phyloP scores from a whole-genome alignment of 2,888 invertebrate genomes.

The Luperina testacea region DNA sequence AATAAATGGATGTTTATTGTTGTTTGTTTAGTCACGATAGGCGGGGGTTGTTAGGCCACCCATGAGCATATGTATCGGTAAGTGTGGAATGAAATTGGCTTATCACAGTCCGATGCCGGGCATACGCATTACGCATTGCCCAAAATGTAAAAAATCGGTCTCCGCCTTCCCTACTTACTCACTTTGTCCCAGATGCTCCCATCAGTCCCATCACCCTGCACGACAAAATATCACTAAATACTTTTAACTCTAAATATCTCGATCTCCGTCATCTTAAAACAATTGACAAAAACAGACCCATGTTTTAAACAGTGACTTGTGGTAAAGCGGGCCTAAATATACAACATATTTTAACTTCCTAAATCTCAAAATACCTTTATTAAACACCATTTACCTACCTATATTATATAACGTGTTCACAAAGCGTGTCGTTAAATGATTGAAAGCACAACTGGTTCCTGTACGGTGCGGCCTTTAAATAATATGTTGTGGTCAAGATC shows the following conservation, averaged over 20 bases:
- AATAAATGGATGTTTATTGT: conserved; percentile 36
- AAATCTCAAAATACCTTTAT: conserved; percentile 13
- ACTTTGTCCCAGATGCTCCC: too few relatives aligned
- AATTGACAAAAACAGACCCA: neutral
- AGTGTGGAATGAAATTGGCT: too few relatives aligned
- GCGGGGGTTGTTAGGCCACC: conserved; percentile 1
- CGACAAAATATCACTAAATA: too few relatives aligned
- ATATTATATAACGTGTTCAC: conserved; percentile 22
- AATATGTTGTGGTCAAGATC: conserved; percentile 34
- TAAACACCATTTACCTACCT: conserved; percentile 7
- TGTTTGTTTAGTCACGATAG: conserved; percentile 50
- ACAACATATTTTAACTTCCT: neutral
- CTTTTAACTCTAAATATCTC: neutral
- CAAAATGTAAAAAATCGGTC: neutral
- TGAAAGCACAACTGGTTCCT: conserved; percentile 13
- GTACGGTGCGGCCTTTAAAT: conserved; percentile 16
- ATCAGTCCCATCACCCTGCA: too few relatives aligned
- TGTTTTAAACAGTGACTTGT: neutral
- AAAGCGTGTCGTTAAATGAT: conserved; percentile 37
- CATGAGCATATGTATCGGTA: neutral
- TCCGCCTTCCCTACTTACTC: too few relatives aligned
- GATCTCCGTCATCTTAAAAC: neutral
- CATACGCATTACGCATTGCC: neutral
- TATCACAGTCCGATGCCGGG: neutral
- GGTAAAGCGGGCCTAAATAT: neutral